These are phyloP conservation scores for Piezodorus guildinii DNA, from an alignment of 1,140 invertebrate genomes.

Conservation along the genomic window DNA sequence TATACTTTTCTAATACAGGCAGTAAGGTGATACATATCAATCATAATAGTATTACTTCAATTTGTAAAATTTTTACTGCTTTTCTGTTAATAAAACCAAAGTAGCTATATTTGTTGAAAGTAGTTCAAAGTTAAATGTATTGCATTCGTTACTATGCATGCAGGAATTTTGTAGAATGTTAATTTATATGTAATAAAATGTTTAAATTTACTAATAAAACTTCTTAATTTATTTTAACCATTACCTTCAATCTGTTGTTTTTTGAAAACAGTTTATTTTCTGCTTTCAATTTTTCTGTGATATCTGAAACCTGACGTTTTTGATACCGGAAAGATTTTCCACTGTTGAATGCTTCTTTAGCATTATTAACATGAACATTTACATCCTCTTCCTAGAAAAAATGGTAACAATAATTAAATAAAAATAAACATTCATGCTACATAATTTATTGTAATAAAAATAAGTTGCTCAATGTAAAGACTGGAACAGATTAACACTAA, in stretches of 20 bases:
- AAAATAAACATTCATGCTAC: background rate
- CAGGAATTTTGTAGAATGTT: too few species aligned
- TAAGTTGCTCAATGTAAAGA: too few species aligned
- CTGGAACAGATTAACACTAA: background rate
- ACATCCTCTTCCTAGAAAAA: constrained; percentile 22
- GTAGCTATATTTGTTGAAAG: too few species aligned
- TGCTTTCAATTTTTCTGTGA: constrained; percentile 23
- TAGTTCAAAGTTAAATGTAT: too few species aligned
- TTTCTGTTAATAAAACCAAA: too few species aligned
- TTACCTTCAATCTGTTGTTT: constrained; percentile 26
- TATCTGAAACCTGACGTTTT: constrained; percentile 17
- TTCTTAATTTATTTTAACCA: background rate
- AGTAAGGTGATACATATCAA: constrained; percentile 1
- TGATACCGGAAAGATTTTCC: constrained; percentile 8
- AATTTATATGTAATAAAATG: too few species aligned
- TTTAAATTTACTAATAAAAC: background rate
- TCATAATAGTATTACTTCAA: background rate
- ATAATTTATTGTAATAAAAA: background rate
- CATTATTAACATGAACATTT: background rate
- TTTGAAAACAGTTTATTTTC: constrained; percentile 23
- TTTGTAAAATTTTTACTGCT: background rate
- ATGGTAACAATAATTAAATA: background rate
- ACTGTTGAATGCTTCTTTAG: constrained; percentile 7
- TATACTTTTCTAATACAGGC: background rate
- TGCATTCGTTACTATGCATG: too few species aligned